Conservation (phyloP, 2,797 vertebrate species). For the Adelosebastes latens region DNA sequence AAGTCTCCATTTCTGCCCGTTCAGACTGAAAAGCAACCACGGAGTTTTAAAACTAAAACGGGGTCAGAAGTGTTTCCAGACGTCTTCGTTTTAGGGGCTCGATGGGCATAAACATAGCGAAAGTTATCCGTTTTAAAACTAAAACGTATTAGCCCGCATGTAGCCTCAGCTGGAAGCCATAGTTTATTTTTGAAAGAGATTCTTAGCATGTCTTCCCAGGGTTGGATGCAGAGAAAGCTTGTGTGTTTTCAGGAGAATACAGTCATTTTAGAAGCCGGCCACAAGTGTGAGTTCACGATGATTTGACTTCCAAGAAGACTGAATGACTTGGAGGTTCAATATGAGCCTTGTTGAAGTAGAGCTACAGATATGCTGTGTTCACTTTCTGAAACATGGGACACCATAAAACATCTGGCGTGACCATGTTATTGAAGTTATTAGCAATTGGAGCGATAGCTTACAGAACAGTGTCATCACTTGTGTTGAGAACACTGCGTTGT, state of each 20-base stretch:
- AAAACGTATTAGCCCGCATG: too few species aligned
- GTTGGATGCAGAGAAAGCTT: not conserved
- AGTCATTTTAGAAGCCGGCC: not conserved
- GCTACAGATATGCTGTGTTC: not conserved
- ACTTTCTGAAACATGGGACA: not conserved
- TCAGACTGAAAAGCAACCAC: too few species aligned
- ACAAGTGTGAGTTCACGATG: not conserved
- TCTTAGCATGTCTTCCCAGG: not conserved
- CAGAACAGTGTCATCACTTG: conserved; percentile 31
- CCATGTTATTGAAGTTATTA: conserved; percentile 23
- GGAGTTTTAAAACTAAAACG: too few species aligned
- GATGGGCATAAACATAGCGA: too few species aligned
- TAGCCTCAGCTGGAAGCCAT: not conserved
- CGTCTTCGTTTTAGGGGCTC: too few species aligned
- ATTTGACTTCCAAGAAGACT: conserved; percentile 1
- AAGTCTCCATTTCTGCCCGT: too few species aligned
- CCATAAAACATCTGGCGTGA: conserved; percentile 23
- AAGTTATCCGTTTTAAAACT: too few species aligned
- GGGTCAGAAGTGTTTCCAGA: too few species aligned
- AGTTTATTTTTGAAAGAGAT: conserved; percentile 37
- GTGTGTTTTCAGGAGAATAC: conserved; percentile 30
- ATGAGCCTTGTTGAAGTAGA: not conserved
- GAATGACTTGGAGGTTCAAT: not conserved
- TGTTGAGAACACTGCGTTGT: conserved; percentile 35
- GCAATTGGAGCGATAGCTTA: conserved; percentile 17